phyloP scores from a whole-genome alignment of 2,888 invertebrate genomes.

The Synergus gifuensis region DNA sequence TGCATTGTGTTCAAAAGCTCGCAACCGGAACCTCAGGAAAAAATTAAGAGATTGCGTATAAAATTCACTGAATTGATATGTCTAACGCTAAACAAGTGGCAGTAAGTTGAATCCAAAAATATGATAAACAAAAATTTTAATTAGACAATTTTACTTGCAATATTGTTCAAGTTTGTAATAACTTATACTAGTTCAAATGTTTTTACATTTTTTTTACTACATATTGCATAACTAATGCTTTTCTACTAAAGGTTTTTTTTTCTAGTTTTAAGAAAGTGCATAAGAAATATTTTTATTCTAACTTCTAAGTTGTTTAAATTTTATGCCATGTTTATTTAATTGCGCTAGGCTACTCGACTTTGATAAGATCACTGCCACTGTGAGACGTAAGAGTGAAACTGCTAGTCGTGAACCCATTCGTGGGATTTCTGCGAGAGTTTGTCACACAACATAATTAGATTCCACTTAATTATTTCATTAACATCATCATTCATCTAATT shows the following conservation, averaged over 20 bases:
- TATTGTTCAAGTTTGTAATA: neutral
- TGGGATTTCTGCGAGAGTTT: slow-evolving; percentile 17
- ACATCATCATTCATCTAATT: neutral
- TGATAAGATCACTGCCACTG: slow-evolving; percentile 7
- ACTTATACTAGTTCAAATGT: neutral
- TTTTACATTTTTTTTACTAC: too few relatives aligned
- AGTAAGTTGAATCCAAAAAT: neutral
- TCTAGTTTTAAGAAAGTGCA: neutral
- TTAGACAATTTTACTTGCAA: neutral
- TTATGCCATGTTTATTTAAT: neutral
- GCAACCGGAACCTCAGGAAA: slow-evolving; percentile 17
- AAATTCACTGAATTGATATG: neutral
- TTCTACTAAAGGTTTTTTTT: neutral
- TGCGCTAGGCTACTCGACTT: neutral
- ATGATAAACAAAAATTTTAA: neutral
- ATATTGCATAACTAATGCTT: too few relatives aligned
- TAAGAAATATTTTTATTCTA: neutral
- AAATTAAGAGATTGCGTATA: slow-evolving; percentile 1
- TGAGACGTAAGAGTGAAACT: slow-evolving; percentile 14
- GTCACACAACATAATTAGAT: slow-evolving; percentile 1
- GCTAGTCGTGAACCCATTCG: slow-evolving; percentile 13
- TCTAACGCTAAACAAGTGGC: neutral
- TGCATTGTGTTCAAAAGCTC: slow-evolving; percentile 29
- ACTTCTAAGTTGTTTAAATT: neutral
- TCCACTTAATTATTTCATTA: neutral